Evolutionary conservation across 2,113 vertebrate species (phyloP).

Genomic region (Rhinolophus sinicus): DNA sequence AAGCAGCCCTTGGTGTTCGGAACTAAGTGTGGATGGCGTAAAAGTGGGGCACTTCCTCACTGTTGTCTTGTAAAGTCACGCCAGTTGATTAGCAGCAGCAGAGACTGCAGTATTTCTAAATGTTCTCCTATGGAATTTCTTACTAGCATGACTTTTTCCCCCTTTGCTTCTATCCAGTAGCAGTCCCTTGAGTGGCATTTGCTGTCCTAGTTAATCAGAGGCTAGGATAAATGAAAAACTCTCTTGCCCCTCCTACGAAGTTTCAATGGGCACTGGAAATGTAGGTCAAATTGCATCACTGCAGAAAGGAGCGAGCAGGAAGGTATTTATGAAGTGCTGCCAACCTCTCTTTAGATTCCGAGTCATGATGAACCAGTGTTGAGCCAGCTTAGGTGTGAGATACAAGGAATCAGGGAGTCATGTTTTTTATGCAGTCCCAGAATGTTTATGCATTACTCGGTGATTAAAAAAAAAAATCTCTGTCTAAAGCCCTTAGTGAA

Average conservation of each 20-base stretch:
- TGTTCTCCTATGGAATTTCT: slow-evolving; percentile 70
- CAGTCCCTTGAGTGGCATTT: slow-evolving; percentile 76
- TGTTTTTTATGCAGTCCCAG: neutral
- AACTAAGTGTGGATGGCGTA: slow-evolving; percentile 50
- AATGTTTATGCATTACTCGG: slow-evolving; percentile 21
- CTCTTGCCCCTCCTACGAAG: slow-evolving; percentile 79
- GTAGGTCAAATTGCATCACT: slow-evolving; percentile 90
- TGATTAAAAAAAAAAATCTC: slow-evolving; percentile 32
- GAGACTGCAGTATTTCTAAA: slow-evolving; percentile 59
- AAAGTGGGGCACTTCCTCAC: slow-evolving; percentile 74
- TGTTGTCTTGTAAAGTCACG: slow-evolving; percentile 63
- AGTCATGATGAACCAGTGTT: slow-evolving; percentile 75
- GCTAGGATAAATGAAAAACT: slow-evolving; percentile 84
- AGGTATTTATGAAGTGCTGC: slow-evolving; percentile 86
- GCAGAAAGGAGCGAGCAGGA: slow-evolving; percentile 85
- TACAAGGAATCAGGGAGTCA: neutral
- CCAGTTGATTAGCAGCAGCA: slow-evolving; percentile 70
- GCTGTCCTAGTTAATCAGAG: slow-evolving; percentile 84
- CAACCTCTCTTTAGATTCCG: slow-evolving; percentile 83
- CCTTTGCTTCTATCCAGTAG: slow-evolving; percentile 74
- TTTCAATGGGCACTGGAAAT: slow-evolving; percentile 88
- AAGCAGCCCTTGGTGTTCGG: slow-evolving; percentile 61
- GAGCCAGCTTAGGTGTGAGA: slow-evolving; percentile 69
- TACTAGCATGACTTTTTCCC: slow-evolving; percentile 57
- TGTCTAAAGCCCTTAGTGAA: neutral